Evolutionary conservation across 1,140 invertebrate species (phyloP), one percentile per base, ranked within the genome.

Genomic region (Chelonus insularis): DNA sequence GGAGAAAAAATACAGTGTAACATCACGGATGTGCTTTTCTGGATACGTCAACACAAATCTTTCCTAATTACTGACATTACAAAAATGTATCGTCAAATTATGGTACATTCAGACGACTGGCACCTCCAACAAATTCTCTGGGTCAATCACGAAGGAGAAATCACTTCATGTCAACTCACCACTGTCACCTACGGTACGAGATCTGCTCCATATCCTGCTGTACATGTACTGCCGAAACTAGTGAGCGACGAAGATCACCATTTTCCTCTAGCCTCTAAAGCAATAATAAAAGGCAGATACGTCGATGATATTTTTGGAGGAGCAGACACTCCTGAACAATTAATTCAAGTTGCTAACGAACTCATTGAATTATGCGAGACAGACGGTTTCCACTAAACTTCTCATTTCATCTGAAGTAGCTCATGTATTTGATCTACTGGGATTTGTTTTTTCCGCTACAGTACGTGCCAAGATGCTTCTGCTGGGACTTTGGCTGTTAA

Each of bases 101-200:
- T 12, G 16, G 45, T 68, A 21, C 48, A 69, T 20, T 36, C 47
- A 12, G 36, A 63, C 18, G 57, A 66, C 41, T 21, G 21, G 1
- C 43, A 68, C 12, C 61, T 62, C 52, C 74, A 78, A 62, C 57
- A 71, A 54, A 76, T 79, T 4, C 20, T 73, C 5, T 78, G 75
- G 72, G 39, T 74, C 12, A 20, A 67, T 11, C 21, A 65, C 16
- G 14, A 48, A 9, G 43, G 14, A 7, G 18, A 18, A 5, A 32
- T 32, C n/a, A 29, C 14, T 6, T 12, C 29, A 8, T 54, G 16
- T 14, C n/a, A 54, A 1, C 29, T 54, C 12, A 54, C 50, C 1
- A 54, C 50, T 5, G 25, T 34, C 25, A 34, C 50, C 11, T 34
- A 34, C 16, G 43, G 52, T 0, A 55, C 32, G 6, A 37, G 32